Evolutionary conservation across 2,113 vertebrate genomes (phyloP).

Genomic region (Candoia aspera): DNA sequence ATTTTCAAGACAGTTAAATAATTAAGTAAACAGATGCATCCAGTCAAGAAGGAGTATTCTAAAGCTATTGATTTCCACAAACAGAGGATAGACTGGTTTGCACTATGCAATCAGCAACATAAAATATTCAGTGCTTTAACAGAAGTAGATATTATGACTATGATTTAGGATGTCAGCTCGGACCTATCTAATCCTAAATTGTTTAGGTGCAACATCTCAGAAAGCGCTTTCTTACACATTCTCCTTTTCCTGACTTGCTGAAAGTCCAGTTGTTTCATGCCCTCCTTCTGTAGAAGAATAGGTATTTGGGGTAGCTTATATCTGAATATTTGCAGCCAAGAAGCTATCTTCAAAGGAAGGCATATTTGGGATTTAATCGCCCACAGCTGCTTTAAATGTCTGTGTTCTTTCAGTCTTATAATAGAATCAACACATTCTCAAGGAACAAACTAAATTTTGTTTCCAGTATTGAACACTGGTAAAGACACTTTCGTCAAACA

Average conservation of each 20-base stretch:
- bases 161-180: not conserved
- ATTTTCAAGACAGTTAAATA: not conserved
- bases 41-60: not conserved
- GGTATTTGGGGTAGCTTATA: not conserved
- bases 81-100: not conserved
- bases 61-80: not conserved
- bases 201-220: not conserved
- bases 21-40: not conserved
- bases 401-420: not conserved
- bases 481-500: not conserved
- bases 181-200: not conserved
- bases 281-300: not conserved
- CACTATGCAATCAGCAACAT: not conserved
- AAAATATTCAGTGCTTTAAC: not conserved
- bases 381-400: not conserved
- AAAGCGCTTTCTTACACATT: no score
- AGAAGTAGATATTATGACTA: not conserved
- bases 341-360: not conserved
- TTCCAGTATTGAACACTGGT: not conserved
- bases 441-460: slow-evolving; percentile 9
- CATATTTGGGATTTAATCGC: not conserved
- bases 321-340: not conserved
- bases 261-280: not conserved
- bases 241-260: not conserved
- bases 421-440: not conserved